Base-by-base conservation (phyloP, 2,797 vertebrate species). In the Dallia pectoralis region DNA sequence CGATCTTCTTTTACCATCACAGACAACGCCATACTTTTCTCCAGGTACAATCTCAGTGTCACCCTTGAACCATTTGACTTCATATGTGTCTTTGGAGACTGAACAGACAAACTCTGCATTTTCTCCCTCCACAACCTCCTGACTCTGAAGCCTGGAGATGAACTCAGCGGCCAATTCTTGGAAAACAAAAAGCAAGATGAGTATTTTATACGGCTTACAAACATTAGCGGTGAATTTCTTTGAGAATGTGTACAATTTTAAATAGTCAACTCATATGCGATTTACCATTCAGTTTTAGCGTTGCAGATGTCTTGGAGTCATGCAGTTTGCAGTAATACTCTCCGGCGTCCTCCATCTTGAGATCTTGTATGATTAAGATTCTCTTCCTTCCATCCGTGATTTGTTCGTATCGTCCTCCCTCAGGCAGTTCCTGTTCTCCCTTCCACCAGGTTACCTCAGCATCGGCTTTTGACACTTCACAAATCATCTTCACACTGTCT, bases 151-250 rank as follows among this genome's bases (percentile, higher is more conserved):
- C 79, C 92, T 95, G 65, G 95, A 89, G 77, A 98, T 95, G 87
- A 99, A 99, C 87, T 99, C 97, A 14, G 97, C 97, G 19, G 97
- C 96, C 83, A 99, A 92, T 89, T 99, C 98, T 99, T 81, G 75
- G 87, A 85, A 73, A 25, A 16, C 25, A 25, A 30, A 53, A 76
- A 47, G n/a, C 53, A 36, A 22, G 9, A n/a, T 29, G 19, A 18
- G 4, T 32, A 6, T 7, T 16, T 63, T 63, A 64, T 44, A 15
- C 62, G 48, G 29, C 16, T 16, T 2, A 22, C 53, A 56, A n/a
- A n/a, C n/a, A n/a, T n/a, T n/a, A n/a, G n/a, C n/a, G n/a, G n/a
- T n/a, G n/a, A n/a, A n/a, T n/a, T n/a, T n/a, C n/a, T n/a, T n/a
- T n/a, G 40, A 44, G 40, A 44, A 44, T 44, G 40, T 84, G 27